Percentiles rank a stretch among this genome's conserved stretches.
These are phyloP conservation scores for Alcis repandata DNA, from an alignment of 2,888 invertebrate genomes.

Conservation along the genomic window DNA sequence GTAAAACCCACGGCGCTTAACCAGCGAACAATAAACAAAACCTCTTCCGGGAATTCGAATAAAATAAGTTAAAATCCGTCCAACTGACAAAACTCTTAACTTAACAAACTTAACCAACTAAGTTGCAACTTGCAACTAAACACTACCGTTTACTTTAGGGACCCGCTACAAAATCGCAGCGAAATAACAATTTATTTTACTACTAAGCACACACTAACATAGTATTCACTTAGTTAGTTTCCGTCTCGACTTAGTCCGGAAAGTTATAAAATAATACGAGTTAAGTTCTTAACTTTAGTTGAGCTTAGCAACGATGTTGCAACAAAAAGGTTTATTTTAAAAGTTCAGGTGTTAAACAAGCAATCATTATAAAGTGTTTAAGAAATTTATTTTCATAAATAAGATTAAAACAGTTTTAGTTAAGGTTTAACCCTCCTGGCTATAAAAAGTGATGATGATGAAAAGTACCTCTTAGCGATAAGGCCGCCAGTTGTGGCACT, in stretches of 20 bases:
- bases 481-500: no score
- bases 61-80: no score
- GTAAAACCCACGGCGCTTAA: no score
- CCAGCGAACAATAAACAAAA: no score
- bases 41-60: no score
- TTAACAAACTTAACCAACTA: constrained; percentile 38
- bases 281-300: constrained; percentile 11
- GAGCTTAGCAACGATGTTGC: constrained; percentile 13
- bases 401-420: no score
- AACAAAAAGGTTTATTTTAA: constrained; percentile 21
- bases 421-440: no score
- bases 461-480: no score
- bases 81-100: not conserved
- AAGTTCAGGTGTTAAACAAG: constrained; percentile 6
- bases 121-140: constrained; percentile 34
- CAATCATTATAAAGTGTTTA: not conserved
- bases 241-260: constrained; percentile 10
- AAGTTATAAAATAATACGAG: constrained; percentile 16
- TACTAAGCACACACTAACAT: not conserved
- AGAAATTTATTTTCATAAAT: not conserved
- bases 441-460: no score
- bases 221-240: constrained; percentile 15
- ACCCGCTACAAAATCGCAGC: not conserved
- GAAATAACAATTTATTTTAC: not conserved
- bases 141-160: not conserved